These are phyloP conservation scores for Leptocoma aspasia DNA, from an alignment of 2,113 vertebrate genomes.

Conservation along the genomic window DNA sequence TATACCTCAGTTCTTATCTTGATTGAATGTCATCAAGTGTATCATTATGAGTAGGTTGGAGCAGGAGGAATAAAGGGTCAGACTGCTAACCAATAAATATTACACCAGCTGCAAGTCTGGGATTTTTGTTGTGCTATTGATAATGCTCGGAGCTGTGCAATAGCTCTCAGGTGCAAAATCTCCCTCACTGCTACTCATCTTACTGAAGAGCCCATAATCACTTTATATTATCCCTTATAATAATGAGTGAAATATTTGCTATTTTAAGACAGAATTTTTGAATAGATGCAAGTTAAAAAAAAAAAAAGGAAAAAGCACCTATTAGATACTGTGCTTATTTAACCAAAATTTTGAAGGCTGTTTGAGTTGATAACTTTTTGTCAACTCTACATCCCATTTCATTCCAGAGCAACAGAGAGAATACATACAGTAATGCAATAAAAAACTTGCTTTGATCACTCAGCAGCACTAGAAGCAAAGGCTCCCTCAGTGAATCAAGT, in stretches of 20 bases:
- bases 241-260: not conserved
- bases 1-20: not conserved
- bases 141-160: not conserved
- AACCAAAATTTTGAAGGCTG: not conserved
- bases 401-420: not conserved
- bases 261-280: not conserved
- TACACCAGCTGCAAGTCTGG: not conserved
- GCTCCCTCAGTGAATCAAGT: not conserved
- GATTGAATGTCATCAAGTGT: not conserved
- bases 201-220: not conserved
- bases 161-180: not conserved
- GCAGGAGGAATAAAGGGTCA: not conserved
- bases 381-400: not conserved
- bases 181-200: not conserved
- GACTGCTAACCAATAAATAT: not conserved
- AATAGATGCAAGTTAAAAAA: not conserved
- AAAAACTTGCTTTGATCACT: not conserved
- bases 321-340: not conserved
- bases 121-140: not conserved
- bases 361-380: not conserved
- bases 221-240: not conserved
- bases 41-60: not conserved
- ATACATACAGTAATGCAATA: not conserved
- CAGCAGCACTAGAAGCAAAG: not conserved
- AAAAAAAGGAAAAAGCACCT: rapidly evolving